These are phyloP conservation scores for Colletes collaris DNA, from an alignment of 2,888 invertebrate species.

Conservation along the genomic window DNA sequence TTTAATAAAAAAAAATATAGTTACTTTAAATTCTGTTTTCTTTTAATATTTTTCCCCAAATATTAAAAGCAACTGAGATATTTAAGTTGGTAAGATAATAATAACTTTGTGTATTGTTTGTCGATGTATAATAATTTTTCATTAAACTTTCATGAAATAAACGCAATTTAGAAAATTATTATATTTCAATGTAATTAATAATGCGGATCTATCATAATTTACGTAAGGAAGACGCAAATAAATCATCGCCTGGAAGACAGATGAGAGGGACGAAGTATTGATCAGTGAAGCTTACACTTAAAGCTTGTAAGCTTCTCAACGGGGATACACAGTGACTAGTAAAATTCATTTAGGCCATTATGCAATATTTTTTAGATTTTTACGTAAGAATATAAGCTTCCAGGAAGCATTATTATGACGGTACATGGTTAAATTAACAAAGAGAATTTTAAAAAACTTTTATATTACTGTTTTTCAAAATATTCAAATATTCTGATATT, in stretches of 20 bases:
- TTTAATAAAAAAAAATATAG: no score
- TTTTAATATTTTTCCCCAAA: neutral
- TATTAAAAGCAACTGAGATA: no score
- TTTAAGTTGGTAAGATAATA: no score
- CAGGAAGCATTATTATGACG: neutral
- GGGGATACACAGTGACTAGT: slow-evolving; percentile 7
- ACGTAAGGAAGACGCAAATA: slow-evolving; percentile 12
- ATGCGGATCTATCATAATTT: neutral
- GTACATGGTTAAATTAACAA: no score
- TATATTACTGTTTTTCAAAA: no score
- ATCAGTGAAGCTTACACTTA: slow-evolving; percentile 32
- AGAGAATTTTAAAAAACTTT: no score
- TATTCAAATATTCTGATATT: no score
- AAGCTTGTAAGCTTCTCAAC: slow-evolving; percentile 32
- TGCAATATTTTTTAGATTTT: neutral
- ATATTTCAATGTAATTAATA: neutral
- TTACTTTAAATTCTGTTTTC: no score
- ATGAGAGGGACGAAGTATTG: slow-evolving; percentile 41
- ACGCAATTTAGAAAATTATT: no score
- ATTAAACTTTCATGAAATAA: no score
- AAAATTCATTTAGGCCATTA: slow-evolving; percentile 19
- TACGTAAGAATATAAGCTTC: neutral
- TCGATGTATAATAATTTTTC: neutral
- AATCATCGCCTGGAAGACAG: slow-evolving; percentile 18
- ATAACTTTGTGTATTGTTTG: no score